Evolutionary conservation across 2,113 vertebrate species (phyloP).

Genomic region (Speoplatyrhinus poulsoni): DNA sequence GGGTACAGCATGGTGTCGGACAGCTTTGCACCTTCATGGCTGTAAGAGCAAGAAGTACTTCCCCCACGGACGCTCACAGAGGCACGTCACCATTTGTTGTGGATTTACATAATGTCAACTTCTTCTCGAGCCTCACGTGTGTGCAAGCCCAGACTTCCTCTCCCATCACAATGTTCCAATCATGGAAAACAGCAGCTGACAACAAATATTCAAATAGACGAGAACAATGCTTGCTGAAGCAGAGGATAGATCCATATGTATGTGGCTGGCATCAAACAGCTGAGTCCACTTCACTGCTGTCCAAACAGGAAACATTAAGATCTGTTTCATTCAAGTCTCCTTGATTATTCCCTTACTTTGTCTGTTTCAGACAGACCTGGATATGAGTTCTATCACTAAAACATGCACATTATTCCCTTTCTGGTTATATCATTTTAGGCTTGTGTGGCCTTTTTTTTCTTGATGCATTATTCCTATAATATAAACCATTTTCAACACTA

Average conservation of each 20-base stretch:
- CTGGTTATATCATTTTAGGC: constrained; percentile 1
- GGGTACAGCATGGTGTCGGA: neutral
- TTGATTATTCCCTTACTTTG: constrained; percentile 40
- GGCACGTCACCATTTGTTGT: constrained; percentile 12
- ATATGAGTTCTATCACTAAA: constrained; percentile 23
- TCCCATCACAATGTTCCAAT: constrained; percentile 37
- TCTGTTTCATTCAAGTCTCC: constrained; percentile 19
- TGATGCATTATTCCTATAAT: neutral
- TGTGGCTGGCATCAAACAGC: constrained; percentile 43
- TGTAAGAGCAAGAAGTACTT: neutral
- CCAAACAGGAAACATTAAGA: constrained; percentile 28
- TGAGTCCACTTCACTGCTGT: constrained; percentile 42
- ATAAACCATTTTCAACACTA: neutral
- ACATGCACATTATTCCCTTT: neutral
- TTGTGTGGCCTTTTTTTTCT: neutral
- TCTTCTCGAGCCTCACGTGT: constrained; percentile 14
- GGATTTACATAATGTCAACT: constrained; percentile 12
- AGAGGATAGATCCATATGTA: constrained; percentile 46
- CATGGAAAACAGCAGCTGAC: constrained; percentile 40
- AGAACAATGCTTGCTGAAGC: constrained; percentile 35
- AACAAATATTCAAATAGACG: constrained; percentile 39
- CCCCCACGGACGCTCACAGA: neutral
- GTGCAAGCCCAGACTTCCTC: constrained; percentile 15
- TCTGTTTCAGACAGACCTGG: constrained; percentile 20
- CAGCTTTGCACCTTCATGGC: constrained; percentile 2